phyloP scores from a whole-genome alignment of 2,113 vertebrate genomes.

The Callionymus lyra region DNA sequence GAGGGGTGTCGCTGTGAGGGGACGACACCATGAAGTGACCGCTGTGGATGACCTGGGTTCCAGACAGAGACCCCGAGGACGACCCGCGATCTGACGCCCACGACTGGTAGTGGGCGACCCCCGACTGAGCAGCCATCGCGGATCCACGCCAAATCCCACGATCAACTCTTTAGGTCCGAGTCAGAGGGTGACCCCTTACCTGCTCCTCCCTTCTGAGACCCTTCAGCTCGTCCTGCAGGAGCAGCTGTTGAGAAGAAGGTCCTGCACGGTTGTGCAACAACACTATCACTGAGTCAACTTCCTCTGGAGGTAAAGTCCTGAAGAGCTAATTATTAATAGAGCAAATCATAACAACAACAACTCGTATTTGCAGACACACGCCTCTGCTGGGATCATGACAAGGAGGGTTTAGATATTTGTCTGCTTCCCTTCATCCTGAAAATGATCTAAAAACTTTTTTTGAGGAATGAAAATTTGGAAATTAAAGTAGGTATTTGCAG shows the following conservation, averaged over 20 bases:
- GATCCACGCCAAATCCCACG: conserved; percentile 39
- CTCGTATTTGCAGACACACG: too few relatives aligned
- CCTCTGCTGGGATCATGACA: too few relatives aligned
- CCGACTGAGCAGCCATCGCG: conserved; percentile 20
- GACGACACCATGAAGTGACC: conserved; percentile 98
- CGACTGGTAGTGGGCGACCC: conserved; percentile 13
- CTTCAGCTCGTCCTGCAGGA: background rate
- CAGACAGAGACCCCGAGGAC: conserved; percentile 10
- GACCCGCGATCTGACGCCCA: conserved; percentile 21
- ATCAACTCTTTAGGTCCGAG: background rate
- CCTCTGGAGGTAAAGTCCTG: conserved; percentile 32
- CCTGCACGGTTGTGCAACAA: conserved; percentile 21
- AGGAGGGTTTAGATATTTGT: too few relatives aligned
- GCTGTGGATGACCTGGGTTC: conserved; percentile 89
- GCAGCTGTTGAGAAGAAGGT: background rate
- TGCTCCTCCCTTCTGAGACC: conserved; percentile 5
- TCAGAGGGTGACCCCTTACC: background rate
- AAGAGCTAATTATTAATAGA: conserved; percentile 40
- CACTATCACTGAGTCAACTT: conserved; percentile 23
- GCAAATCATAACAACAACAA: background rate
- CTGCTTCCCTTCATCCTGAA: too few relatives aligned
- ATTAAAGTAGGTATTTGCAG: too few relatives aligned
- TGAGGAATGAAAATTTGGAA: too few relatives aligned
- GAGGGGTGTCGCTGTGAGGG: conserved; percentile 78
- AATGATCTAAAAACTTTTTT: too few relatives aligned